Evolutionary conservation across 2,888 invertebrate species (phyloP).

Genomic region (Aradus depressus): DNA sequence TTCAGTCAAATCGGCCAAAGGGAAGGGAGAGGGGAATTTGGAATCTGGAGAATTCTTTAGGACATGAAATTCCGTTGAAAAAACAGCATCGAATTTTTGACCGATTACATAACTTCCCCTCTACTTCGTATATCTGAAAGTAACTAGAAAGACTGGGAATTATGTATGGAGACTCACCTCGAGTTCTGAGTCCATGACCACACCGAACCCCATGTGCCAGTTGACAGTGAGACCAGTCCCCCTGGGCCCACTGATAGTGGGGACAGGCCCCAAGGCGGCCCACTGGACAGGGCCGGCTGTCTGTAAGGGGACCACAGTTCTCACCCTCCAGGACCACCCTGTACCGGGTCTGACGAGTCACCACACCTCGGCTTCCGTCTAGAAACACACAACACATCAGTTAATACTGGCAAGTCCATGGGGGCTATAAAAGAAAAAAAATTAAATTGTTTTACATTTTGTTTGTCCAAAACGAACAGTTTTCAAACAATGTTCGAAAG

Average conservation of each 20-base stretch:
- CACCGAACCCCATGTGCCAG: constrained; percentile 42
- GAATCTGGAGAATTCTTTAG: background rate
- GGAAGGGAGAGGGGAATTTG: too few relatives aligned
- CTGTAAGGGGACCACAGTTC: constrained; percentile 43
- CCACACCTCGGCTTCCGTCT: constrained; percentile 36
- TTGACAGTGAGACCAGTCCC: constrained; percentile 45
- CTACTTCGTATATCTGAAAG: too few relatives aligned
- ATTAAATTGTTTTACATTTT: background rate
- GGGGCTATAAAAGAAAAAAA: background rate
- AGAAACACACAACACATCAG: constrained; percentile 1
- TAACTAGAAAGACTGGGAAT: background rate
- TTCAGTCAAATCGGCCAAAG: too few relatives aligned
- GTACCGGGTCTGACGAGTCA: constrained; percentile 42
- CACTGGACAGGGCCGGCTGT: constrained; percentile 42
- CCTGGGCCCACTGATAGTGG: constrained; percentile 42
- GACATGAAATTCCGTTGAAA: too few relatives aligned
- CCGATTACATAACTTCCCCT: too few relatives aligned
- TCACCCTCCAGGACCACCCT: constrained; percentile 44
- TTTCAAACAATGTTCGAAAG: background rate
- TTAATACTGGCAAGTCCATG: background rate
- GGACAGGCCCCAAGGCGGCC: constrained; percentile 38
- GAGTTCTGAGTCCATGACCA: constrained; percentile 42
- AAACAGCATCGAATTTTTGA: too few relatives aligned
- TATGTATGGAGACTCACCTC: constrained; percentile 36
- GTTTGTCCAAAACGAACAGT: background rate